Evolutionary conservation across 2,113 vertebrate species (phyloP).

Genomic region (Rhinichthys klamathensis): DNA sequence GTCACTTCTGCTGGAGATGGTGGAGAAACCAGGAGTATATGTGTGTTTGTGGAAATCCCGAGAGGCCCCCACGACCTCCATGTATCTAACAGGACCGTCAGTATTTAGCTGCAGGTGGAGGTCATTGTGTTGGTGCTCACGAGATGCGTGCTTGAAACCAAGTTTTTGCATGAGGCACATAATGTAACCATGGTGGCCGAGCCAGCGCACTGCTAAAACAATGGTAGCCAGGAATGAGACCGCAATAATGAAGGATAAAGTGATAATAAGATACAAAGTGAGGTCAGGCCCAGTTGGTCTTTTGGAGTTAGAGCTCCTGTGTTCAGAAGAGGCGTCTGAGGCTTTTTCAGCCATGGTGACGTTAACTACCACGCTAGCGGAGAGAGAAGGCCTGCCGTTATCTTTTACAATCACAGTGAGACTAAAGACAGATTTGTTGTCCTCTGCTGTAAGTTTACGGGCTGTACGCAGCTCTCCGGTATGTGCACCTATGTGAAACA

Average conservation of each 20-base stretch:
- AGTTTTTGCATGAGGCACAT: conserved; percentile 58
- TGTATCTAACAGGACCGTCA: conserved; percentile 76
- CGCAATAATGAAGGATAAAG: conserved; percentile 70
- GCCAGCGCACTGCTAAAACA: conserved; percentile 65
- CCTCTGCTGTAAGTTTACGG: conserved; percentile 60
- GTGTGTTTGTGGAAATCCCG: conserved; percentile 65
- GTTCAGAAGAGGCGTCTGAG: conserved; percentile 64
- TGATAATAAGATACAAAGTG: conserved; percentile 73
- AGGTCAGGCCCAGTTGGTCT: conserved; percentile 59
- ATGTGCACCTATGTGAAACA: conserved; percentile 74
- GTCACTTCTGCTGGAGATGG: conserved; percentile 75
- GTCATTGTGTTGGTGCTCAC: conserved; percentile 63
- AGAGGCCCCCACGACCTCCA: conserved; percentile 72
- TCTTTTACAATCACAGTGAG: conserved; percentile 73
- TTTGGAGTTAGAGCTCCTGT: conserved; percentile 55
- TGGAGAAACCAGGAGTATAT: conserved; percentile 72
- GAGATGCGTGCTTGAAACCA: conserved; percentile 57
- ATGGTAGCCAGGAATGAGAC: conserved; percentile 69
- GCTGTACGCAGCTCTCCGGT: conserved; percentile 75
- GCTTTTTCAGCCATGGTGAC: conserved; percentile 75
- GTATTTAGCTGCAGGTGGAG: conserved; percentile 75
- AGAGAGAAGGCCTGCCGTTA: conserved; percentile 73
- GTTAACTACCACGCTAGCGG: conserved; percentile 67
- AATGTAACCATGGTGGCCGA: conserved; percentile 47
- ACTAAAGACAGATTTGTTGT: conserved; percentile 65